Conservation (phyloP, 2,797 vertebrate genomes). For the Limnodromus scolopaceus region DNA sequence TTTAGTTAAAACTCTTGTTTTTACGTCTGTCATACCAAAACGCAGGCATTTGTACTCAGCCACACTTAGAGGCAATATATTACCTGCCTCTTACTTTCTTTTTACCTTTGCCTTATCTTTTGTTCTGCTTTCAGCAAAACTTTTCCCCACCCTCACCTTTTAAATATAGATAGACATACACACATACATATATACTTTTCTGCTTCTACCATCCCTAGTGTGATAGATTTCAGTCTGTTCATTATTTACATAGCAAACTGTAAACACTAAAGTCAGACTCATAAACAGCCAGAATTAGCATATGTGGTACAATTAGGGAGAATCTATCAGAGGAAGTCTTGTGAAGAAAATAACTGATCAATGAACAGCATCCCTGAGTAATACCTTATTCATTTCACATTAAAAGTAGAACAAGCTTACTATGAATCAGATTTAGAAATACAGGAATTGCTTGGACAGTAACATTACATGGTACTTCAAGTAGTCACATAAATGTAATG, state of each 20-base stretch:
- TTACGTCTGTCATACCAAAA: neutral
- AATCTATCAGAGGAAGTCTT: neutral
- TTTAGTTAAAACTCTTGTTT: neutral
- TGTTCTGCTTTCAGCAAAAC: neutral
- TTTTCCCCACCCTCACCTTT: neutral
- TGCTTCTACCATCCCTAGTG: neutral
- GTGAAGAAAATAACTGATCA: neutral
- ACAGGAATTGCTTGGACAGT: neutral
- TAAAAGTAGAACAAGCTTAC: neutral
- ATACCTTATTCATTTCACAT: neutral
- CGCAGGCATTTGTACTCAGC: neutral
- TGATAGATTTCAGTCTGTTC: neutral
- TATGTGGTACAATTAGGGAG: neutral
- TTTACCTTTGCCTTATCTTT: neutral
- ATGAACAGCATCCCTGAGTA: neutral
- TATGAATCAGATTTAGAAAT: neutral
- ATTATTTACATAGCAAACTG: neutral
- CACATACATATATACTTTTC: fast-evolving
- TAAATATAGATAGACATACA: neutral
- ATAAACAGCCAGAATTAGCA: neutral
- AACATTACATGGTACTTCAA: neutral
- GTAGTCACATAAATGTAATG: neutral
- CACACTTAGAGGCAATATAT: neutral
- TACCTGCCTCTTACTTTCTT: neutral
- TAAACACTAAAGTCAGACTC: neutral